phyloP scores from a whole-genome alignment of 2,113 vertebrate genomes.

The Centropus bengalensis region DNA sequence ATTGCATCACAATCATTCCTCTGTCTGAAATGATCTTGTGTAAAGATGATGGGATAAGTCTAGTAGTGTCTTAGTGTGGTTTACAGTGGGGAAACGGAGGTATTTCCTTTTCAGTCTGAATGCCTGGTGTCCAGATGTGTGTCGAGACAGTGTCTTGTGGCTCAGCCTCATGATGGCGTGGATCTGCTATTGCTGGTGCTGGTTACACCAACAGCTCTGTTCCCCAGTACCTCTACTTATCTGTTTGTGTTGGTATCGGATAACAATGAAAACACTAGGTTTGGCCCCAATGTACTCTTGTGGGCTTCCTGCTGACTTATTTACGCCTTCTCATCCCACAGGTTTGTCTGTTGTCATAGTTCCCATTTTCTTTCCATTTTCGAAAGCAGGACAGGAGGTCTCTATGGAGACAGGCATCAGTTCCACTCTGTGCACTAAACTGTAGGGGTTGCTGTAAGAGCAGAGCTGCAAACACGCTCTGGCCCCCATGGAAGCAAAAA shows the following conservation, averaged over 20 bases:
- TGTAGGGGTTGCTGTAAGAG: slow-evolving; percentile 65
- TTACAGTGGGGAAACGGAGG: neutral
- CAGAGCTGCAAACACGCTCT: neutral
- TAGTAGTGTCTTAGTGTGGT: neutral
- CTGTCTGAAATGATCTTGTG: neutral
- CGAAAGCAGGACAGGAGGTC: slow-evolving; percentile 53
- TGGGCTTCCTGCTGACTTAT: slow-evolving; percentile 43
- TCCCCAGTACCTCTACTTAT: neutral
- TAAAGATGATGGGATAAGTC: neutral
- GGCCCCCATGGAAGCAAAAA: neutral
- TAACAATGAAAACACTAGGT: slow-evolving; percentile 9
- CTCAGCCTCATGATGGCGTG: fast-evolving
- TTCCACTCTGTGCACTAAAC: slow-evolving; percentile 36
- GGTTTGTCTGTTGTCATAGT: slow-evolving; percentile 65
- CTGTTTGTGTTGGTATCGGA: slow-evolving; percentile 28
- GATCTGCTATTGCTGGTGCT: neutral
- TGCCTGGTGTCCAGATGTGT: fast-evolving
- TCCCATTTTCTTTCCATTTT: neutral
- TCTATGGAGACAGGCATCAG: slow-evolving; percentile 64
- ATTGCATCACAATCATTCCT: neutral
- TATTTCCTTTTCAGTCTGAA: neutral
- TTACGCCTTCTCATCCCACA: slow-evolving; percentile 42
- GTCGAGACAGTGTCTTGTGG: neutral
- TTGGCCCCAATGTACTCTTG: slow-evolving; percentile 9
- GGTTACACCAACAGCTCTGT: fast-evolving